Evolutionary conservation across 2,797 vertebrate genomes (phyloP), one percentile per base, ranked within the genome.

Genomic region (Pseudomugil tenellus): DNA sequence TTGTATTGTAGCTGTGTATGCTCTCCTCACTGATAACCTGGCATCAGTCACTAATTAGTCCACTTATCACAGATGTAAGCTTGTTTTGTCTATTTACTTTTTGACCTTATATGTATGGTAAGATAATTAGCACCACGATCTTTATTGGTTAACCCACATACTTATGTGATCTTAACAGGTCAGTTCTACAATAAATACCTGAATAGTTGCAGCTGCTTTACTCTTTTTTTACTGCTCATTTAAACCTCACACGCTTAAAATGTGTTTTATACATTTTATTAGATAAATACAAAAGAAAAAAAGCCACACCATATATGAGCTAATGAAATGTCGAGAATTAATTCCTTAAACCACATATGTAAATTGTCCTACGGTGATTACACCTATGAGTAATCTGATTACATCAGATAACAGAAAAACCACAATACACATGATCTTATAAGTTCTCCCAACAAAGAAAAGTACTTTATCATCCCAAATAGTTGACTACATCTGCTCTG

Each of bases 131-230:
- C 89, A 74, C 62, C 86, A 86, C 84, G 62, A 72, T 89, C 71
- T 85, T 79, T 77, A 91, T 85, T 88, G 87, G 86, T 89, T 91
- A 91, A 85, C 79, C 81, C 82, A 91, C 88, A 81, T 90, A 89
- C 69, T 81, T 79, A 81, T 87, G 90, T 91, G 88, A 90, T 89
- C 83, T 75, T 62, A 63, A 81, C 76, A 80, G 85, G 85, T 91
- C 90, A 85, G 78, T 79, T 90, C 86, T 89, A 88, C 85, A 92
- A 92, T 92, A 92, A 92, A 92, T 75, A 23, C 84, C 80, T 75
- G 77, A 86, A 83, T 80, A 87, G 76, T 72, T 68, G 58, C 1
- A 60, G 68, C 41, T 49, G 46, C 28, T 57, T 82, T 68, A 54
- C 72, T 62, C 52, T n/a, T n/a, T n/a, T 70, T 77, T 48, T 21